Conservation (phyloP, 2,797 vertebrate species). For the Oophaga sylvatica region DNA sequence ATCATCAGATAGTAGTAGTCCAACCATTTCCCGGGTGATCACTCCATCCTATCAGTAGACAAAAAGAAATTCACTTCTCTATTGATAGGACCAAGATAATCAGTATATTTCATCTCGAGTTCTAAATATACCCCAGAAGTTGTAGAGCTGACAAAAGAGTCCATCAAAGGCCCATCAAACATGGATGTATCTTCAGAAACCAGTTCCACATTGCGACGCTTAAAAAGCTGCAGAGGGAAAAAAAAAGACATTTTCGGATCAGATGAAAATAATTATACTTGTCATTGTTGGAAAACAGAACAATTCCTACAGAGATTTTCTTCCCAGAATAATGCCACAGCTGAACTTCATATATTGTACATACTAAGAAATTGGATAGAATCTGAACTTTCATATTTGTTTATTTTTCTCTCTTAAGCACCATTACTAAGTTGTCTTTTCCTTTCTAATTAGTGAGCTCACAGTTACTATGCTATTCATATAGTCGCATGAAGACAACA, state of each 20-base stretch:
- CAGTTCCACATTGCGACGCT: conserved; percentile 95
- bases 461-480: too few species aligned
- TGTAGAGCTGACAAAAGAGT: conserved; percentile 86
- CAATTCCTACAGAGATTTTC: too few species aligned
- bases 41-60: conserved; percentile 84
- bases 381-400: too few species aligned
- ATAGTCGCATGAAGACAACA: neutral
- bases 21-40: conserved; percentile 96
- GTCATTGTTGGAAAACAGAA: too few species aligned
- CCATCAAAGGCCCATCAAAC: conserved; percentile 90
- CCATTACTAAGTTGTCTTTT: too few species aligned
- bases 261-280: neutral
- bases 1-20: conserved; percentile 97
- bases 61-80: neutral
- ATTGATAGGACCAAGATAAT: too few species aligned
- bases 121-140: conserved; percentile 78
- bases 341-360: too few species aligned
- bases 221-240: conserved; percentile 84
- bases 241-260: neutral
- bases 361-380: too few species aligned
- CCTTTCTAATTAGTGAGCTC: too few species aligned
- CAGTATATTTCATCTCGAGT: too few species aligned
- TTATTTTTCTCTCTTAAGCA: too few species aligned
- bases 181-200: conserved; percentile 90
- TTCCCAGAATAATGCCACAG: too few species aligned